phyloP scores from a whole-genome alignment of 2,797 vertebrate genomes.

The Anabacerthia variegaticeps region DNA sequence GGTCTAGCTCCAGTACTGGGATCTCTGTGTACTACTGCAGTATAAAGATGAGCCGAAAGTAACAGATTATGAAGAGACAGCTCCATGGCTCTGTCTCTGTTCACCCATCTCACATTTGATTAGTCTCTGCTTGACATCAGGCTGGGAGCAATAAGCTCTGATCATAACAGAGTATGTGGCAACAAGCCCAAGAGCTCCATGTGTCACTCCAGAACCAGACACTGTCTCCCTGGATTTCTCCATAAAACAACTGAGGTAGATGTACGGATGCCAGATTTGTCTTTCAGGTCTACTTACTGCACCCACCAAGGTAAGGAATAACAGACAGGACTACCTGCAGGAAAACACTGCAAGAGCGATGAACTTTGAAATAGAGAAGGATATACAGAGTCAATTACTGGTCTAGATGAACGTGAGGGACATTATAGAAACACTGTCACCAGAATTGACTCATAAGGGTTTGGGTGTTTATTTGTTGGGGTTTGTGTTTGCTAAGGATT shows the following conservation, averaged over 20 bases:
- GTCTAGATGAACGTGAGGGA: background rate
- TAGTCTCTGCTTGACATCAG: conserved; percentile 40
- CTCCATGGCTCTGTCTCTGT: background rate
- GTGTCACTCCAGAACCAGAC: conserved; percentile 1
- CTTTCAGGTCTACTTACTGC: background rate
- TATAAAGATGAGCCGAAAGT: background rate
- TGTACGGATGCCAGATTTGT: background rate
- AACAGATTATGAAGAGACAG: background rate
- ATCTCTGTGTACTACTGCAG: background rate
- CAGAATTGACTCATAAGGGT: background rate
- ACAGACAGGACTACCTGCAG: background rate
- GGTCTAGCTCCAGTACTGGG: background rate
- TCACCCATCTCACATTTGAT: conserved; percentile 43
- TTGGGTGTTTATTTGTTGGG: background rate
- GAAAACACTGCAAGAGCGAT: background rate
- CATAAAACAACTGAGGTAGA: background rate
- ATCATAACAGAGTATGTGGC: background rate
- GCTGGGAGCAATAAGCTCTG: conserved; percentile 33
- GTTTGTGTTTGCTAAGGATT: background rate
- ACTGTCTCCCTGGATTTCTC: background rate
- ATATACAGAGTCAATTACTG: background rate
- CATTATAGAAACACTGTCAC: background rate
- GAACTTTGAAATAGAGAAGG: background rate
- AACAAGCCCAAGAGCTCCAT: background rate
- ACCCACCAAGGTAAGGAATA: background rate